These are phyloP conservation scores for Neopelma chrysocephalum DNA, from an alignment of 2,797 vertebrate genomes.

Conservation along the genomic window DNA sequence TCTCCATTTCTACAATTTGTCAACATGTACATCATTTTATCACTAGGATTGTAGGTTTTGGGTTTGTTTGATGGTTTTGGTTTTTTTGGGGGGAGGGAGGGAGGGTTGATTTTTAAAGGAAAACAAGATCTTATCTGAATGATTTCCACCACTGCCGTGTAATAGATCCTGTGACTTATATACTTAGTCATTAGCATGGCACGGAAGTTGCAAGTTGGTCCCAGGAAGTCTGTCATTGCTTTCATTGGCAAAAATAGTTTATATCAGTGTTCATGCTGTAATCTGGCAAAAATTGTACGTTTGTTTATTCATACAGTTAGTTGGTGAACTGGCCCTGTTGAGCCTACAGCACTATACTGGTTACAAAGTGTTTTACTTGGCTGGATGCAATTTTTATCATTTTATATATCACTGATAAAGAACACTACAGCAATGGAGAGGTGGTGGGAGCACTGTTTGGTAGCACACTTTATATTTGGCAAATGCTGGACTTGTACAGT, in stretches of 20 bases:
- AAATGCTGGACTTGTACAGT: neutral
- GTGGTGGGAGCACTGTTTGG: neutral
- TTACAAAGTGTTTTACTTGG: neutral
- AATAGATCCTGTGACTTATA: neutral
- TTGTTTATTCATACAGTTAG: neutral
- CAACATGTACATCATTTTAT: neutral
- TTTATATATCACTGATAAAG: neutral
- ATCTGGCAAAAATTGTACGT: neutral
- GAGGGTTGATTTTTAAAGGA: neutral
- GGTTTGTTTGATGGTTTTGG: accelerated
- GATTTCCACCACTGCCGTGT: neutral
- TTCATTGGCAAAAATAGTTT: neutral
- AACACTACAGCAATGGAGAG: neutral
- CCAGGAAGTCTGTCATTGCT: neutral
- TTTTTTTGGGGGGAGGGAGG: neutral
- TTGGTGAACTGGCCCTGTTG: neutral
- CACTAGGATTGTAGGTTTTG: neutral
- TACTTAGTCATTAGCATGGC: neutral
- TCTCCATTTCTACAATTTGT: neutral
- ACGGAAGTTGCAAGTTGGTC: neutral
- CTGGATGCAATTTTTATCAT: accelerated
- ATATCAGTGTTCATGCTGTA: neutral
- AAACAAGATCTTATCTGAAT: neutral
- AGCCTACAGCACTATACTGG: neutral
- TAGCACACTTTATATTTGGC: neutral